These are phyloP conservation scores for Propithecus deckenii DNA, from an alignment of 2,797 vertebrate species.

Conservation along the genomic window DNA sequence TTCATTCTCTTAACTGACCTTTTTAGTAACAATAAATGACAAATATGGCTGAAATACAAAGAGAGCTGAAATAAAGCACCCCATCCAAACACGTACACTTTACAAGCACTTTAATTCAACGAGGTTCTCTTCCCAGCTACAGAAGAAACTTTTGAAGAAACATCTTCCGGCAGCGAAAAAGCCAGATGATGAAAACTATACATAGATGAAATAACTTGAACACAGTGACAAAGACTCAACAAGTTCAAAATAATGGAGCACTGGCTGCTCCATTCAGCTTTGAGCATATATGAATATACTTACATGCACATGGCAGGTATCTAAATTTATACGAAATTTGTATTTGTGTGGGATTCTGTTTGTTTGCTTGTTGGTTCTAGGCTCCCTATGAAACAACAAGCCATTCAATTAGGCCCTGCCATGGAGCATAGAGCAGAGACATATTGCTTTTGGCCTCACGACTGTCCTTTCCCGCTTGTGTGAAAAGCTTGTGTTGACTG, in stretches of 20 bases:
- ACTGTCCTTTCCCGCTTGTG: conserved; percentile 70
- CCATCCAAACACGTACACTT: background rate
- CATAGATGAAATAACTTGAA: background rate
- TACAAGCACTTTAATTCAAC: background rate
- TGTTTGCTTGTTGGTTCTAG: conserved; percentile 39
- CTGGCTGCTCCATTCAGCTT: background rate
- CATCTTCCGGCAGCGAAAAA: background rate
- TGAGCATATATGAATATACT: background rate
- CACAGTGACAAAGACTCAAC: background rate
- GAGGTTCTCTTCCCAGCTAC: background rate
- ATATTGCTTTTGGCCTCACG: conserved; percentile 82
- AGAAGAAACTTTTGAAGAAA: background rate
- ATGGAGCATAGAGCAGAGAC: conserved; percentile 73
- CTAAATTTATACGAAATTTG: conserved; percentile 3
- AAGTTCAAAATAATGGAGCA: background rate
- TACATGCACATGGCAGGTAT: background rate
- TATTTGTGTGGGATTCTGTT: conserved; percentile 44
- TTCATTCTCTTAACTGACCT: background rate
- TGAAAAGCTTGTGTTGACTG: conserved; percentile 81
- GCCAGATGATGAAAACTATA: background rate
- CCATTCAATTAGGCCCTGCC: conserved; percentile 72
- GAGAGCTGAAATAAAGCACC: background rate
- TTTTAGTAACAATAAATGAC: background rate
- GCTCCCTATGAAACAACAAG: conserved; percentile 80
- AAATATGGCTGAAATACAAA: background rate